Base-by-base conservation (phyloP, 2,888 invertebrate genomes). In the Sabatieria punctata region DNA sequence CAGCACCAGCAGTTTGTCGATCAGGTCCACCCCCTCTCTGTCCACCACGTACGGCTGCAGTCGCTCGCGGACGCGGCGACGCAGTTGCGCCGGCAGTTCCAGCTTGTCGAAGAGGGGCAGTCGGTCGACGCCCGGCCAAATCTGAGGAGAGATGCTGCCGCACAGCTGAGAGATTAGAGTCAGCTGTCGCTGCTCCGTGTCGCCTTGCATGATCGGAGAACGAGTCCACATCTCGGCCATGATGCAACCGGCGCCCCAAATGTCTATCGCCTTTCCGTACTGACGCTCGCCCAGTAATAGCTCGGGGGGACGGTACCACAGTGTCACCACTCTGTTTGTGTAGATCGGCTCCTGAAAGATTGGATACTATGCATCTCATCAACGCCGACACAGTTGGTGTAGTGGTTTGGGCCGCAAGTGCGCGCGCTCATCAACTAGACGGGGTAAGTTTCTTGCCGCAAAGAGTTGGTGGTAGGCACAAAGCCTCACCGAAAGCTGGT, bases 211-310 rank as follows among this genome's bases (percentile, higher is more conserved):
- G 19, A 52, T 40, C 19, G 23, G 40, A 24, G n/a, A 15, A 54
- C 78, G 72, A 0, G 91, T 95, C 95, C 95, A 97, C 86, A 97
- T 86, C 72, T 97, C 97, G 0, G 95, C 95, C 95, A 97, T 95
- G 52, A 97, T 97, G 65, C 97, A 99, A 0, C 97, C 97, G 0
- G 89, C 93, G 1, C 75, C 74, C 75, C 75, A 76, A 71, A 95
- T 77, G 71, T 99, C 97, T 15, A 97, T 89, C 0, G 91, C 84
- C 1, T 93, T 86, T 0, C 89, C 89, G 62, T 97, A 97, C 69
- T 91, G 86, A 15, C 95, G 74, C 60, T 89, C 69, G 30, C 88
- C 80, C 6, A 79, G 65, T 15, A 80, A 64, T 22, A 79, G 65
- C 59, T 79, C 78, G 3, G 78, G 78, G 21, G 78, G 78, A 15